Evolutionary conservation across 2,888 invertebrate genomes (phyloP).

Genomic region (Lycia hirtaria): DNA sequence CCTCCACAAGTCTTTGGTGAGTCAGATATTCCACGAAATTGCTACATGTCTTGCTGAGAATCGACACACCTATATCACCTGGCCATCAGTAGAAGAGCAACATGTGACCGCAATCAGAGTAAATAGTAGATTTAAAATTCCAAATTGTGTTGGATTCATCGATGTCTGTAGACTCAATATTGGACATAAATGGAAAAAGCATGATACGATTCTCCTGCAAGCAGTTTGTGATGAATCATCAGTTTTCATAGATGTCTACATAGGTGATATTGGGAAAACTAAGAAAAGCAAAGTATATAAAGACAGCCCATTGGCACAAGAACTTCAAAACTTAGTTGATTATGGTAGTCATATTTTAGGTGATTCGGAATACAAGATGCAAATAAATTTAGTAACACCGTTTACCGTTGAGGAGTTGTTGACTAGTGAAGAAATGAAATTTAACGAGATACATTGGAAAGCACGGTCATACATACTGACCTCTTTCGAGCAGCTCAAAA

Average conservation of each 20-base stretch:
- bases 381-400: conserved; percentile 73
- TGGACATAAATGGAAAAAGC: conserved; percentile 59
- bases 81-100: conserved; percentile 76
- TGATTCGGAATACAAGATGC: conserved; percentile 70
- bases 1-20: conserved; percentile 71
- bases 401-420: conserved; percentile 72
- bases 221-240: conserved; percentile 78
- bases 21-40: conserved; percentile 73
- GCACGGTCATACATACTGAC: conserved; percentile 68
- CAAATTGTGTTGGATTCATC: conserved; percentile 79
- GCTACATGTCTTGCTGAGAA: conserved; percentile 64
- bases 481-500: conserved; percentile 73
- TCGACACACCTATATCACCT: conserved; percentile 67
- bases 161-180: conserved; percentile 73
- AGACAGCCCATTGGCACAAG: conserved; percentile 64
- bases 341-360: conserved; percentile 78
- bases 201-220: conserved; percentile 69
- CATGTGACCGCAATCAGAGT: conserved; percentile 75
- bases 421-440: conserved; percentile 78
- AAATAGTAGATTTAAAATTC: conserved; percentile 71
- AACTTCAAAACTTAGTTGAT: conserved; percentile 69
- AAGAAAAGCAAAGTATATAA: conserved; percentile 70
- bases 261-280: conserved; percentile 67
- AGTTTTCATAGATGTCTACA: conserved; percentile 70
- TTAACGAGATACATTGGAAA: conserved; percentile 76